Conservation (phyloP, 1,140 invertebrate genomes). For the Conus betulinus region DNA sequence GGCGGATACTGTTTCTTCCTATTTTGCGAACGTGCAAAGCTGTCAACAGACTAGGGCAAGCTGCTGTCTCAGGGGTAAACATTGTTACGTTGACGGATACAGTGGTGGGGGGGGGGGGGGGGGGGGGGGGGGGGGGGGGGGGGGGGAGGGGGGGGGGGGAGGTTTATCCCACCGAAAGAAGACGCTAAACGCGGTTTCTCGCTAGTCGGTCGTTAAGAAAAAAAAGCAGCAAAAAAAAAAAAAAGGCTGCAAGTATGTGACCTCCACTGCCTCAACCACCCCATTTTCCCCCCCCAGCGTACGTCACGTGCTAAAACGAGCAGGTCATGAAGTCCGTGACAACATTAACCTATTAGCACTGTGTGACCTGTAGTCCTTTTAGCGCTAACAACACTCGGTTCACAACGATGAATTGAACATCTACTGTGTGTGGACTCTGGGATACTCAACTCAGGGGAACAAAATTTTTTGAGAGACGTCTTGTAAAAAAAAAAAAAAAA, state of each 20-base stretch:
- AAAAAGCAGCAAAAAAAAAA: slow-evolving; percentile 25
- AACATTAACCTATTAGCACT: background rate
- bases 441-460: too few species aligned
- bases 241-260: background rate
- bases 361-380: background rate
- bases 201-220: slow-evolving; percentile 6
- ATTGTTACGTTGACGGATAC: slow-evolving; percentile 31
- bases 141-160: background rate
- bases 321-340: background rate
- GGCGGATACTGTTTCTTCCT: slow-evolving; percentile 37
- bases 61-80: slow-evolving; percentile 23
- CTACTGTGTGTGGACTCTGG: too few species aligned
- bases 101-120: background rate
- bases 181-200: background rate
- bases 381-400: background rate
- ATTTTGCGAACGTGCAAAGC: slow-evolving; percentile 37
- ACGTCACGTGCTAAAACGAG: background rate
- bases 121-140: background rate
- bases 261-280: too few species aligned
- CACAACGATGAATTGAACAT: background rate
- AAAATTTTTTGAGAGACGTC: too few species aligned
- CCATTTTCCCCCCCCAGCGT: too few species aligned
- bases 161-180: slow-evolving; percentile 21
- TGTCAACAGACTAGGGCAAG: slow-evolving; percentile 20
- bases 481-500: too few species aligned